phyloP scores from a whole-genome alignment of 2,113 vertebrate genomes.

The Etheostoma cragini region DNA sequence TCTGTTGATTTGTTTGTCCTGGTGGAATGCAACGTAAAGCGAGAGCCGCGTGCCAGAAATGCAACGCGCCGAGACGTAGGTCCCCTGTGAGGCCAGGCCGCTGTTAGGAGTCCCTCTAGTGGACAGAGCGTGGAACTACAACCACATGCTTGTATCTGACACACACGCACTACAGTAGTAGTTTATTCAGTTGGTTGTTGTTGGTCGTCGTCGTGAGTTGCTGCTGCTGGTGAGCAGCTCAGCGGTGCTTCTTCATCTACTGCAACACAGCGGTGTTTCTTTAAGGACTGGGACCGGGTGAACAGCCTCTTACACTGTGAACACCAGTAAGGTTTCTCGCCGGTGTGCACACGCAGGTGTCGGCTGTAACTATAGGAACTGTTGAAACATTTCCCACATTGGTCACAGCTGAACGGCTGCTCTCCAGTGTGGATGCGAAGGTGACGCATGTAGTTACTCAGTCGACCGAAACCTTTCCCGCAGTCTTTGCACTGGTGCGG shows the following conservation, averaged over 20 bases:
- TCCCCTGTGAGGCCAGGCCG: no score
- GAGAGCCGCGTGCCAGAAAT: no score
- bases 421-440: constrained; percentile 51
- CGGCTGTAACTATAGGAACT: constrained; percentile 47
- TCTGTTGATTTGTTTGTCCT: no score
- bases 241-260: not conserved
- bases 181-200: not conserved
- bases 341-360: constrained; percentile 46
- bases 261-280: constrained; percentile 46
- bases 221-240: constrained; percentile 9
- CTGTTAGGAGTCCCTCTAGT: no score
- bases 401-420: constrained; percentile 46
- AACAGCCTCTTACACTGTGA: constrained; percentile 52
- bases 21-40: no score
- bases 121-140: no score
- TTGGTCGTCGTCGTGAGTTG: no score
- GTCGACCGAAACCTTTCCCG: constrained; percentile 37
- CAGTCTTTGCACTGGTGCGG: constrained; percentile 52
- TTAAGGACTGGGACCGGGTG: constrained; percentile 47
- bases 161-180: not conserved
- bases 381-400: constrained; percentile 52
- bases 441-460: constrained; percentile 50
- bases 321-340: constrained; percentile 64
- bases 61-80: no score
- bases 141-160: not conserved